A percentile compares a stretch with the other conserved stretches of the same genome.
Conservation (phyloP, 2,888 invertebrate species). For the Sisyra terminalis region DNA sequence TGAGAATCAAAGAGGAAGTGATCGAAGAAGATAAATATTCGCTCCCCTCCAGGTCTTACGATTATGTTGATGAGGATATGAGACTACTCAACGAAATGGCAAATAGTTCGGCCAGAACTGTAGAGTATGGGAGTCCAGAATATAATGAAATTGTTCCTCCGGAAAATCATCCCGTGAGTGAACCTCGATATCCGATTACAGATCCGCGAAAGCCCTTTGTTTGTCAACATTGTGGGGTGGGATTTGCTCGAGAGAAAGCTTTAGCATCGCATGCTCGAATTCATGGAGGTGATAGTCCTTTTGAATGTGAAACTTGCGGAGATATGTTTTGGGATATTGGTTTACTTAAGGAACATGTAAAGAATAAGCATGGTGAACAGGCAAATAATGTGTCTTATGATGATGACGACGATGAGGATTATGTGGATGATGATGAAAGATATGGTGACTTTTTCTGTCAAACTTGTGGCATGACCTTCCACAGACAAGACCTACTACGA, state of each 20-base stretch:
- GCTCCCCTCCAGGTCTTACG: slow-evolving; percentile 22
- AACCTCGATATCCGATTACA: slow-evolving; percentile 33
- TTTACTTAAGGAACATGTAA: slow-evolving; percentile 40
- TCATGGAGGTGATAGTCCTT: slow-evolving; percentile 64
- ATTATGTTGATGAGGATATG: slow-evolving; percentile 31
- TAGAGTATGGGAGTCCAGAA: slow-evolving; percentile 19
- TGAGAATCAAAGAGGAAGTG: slow-evolving; percentile 21
- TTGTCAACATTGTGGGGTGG: slow-evolving; percentile 58
- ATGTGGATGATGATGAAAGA: slow-evolving; percentile 38
- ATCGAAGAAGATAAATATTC: slow-evolving; percentile 18
- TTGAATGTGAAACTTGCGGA: slow-evolving; percentile 63
- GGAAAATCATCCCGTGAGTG: slow-evolving; percentile 16
- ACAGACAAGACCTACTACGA: slow-evolving; percentile 54
- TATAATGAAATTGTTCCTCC: slow-evolving; percentile 13
- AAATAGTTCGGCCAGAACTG: slow-evolving; percentile 18
- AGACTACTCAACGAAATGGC: slow-evolving; percentile 30
- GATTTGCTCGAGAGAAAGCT: slow-evolving; percentile 69
- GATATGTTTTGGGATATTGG: slow-evolving; percentile 64
- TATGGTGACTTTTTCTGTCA: slow-evolving; percentile 49
- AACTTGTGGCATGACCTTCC: slow-evolving; percentile 65
- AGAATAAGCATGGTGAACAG: slow-evolving; percentile 35
- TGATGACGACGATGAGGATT: slow-evolving; percentile 29
- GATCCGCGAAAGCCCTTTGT: slow-evolving; percentile 67
- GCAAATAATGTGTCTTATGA: slow-evolving; percentile 10
- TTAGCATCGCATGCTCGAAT: slow-evolving; percentile 59